Conservation (phyloP, 1,140 invertebrate species). For the Radopholus similis region DNA sequence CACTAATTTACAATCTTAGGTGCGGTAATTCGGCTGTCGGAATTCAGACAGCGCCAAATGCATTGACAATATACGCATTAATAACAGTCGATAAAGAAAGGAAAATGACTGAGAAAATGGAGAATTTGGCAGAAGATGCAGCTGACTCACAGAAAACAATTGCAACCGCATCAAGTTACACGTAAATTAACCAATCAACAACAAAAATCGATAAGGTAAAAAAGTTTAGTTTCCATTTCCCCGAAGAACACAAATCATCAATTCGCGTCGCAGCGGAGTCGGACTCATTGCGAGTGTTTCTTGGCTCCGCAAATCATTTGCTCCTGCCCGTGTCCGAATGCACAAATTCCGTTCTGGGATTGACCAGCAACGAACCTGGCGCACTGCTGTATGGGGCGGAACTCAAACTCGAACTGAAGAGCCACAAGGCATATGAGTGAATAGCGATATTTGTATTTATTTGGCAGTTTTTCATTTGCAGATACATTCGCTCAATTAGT, state of each 20-base stretch:
- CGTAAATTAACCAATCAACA: background rate
- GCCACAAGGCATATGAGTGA: conserved; percentile 27
- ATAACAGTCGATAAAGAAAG: background rate
- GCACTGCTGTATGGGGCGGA: conserved; percentile 22
- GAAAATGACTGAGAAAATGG: background rate
- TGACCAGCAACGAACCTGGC: conserved; percentile 25
- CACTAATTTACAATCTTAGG: background rate
- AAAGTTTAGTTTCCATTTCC: conserved; percentile 9
- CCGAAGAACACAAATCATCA: background rate
- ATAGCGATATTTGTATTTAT: conserved; percentile 4
- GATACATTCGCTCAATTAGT: conserved; percentile 17
- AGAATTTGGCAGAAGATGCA: background rate
- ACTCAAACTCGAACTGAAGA: conserved; percentile 18
- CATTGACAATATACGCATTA: conserved; percentile 5
- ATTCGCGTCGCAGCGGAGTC: conserved; percentile 4
- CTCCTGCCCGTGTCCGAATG: conserved; percentile 24
- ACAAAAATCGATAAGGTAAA: background rate
- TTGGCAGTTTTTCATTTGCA: background rate
- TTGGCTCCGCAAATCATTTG: background rate
- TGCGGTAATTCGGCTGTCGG: conserved; percentile 16
- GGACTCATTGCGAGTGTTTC: conserved; percentile 28
- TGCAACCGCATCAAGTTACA: background rate
- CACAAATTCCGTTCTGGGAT: conserved; percentile 20
- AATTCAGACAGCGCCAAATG: background rate
- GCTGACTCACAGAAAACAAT: background rate